Evolutionary conservation across 2,113 vertebrate species (phyloP), one percentile per base, ranked within the genome.

Genomic region (Anas platyrhynchos): DNA sequence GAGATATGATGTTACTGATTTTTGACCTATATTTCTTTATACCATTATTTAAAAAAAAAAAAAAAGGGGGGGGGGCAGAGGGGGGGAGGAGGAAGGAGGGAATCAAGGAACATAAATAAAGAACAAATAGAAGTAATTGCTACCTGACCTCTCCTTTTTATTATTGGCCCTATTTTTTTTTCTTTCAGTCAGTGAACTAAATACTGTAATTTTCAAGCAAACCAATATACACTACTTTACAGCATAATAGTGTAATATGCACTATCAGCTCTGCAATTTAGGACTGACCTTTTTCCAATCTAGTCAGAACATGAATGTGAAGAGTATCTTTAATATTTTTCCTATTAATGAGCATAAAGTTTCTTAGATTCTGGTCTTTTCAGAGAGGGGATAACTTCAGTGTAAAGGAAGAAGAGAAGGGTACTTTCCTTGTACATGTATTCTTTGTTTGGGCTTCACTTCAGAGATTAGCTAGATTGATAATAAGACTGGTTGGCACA

Each of bases 211-310:
- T 92, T 93, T 43, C 43, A 68, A 86, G 73, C 46, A 61, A 86
- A 81, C 7, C 13, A 68, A 38, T 38, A 26, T 46, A 46, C 7
- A 71, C 31, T 59, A 85, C 41, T 90, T 93, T 92, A 80, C 76
- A 88, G 69, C 38, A 31, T 67, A 71, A 77, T 21, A 52, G 44
- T 50, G 16, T 23, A 95, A 93, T 56, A 48, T n/a, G 73, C 61
- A 91, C 36, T 52, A 43, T 92, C 88, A 96, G 76, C 82, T 86
- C 50, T 81, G 82, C 72, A 90, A 41, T n/a, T 94, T 66, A 94
- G 48, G 43, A 44, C 26, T 75, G 75, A 89, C 83, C 69, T 81
- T 90, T 71, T 52, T 31, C 58, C 26, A 52, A 56, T 91, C 81
- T 69, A 83, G 74, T 75, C 48, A 84, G 66, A 73, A 89, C 44